These are phyloP conservation scores for Hypotaenidia okinawae DNA, from an alignment of 2,797 vertebrate species.

Conservation along the genomic window DNA sequence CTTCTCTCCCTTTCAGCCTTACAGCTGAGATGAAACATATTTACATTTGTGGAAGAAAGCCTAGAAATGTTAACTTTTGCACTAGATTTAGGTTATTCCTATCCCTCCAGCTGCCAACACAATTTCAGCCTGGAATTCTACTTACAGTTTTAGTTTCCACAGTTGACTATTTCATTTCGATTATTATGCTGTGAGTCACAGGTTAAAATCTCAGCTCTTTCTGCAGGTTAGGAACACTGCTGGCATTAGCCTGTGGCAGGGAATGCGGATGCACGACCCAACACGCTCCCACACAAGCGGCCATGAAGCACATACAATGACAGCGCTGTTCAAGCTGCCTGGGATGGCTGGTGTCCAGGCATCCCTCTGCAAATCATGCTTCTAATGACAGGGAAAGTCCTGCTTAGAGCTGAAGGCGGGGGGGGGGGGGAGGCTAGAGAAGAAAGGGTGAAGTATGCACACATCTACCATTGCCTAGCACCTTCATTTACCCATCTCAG, in stretches of 20 bases:
- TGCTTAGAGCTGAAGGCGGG: accelerated
- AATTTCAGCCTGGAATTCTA: not conserved
- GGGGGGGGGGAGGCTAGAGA: not conserved
- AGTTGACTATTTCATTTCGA: not conserved
- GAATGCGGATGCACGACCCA: not conserved
- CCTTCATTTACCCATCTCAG: accelerated
- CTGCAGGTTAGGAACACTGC: not conserved
- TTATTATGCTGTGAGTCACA: not conserved
- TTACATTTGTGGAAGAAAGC: not conserved
- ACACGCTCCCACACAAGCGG: accelerated
- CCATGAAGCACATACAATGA: not conserved
- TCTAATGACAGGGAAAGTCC: not conserved
- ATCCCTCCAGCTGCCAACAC: not conserved
- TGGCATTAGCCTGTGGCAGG: accelerated
- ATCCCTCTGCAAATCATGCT: not conserved
- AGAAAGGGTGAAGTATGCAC: not conserved
- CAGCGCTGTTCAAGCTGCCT: not conserved
- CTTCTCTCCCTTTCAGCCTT: not conserved
- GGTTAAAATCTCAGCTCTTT: not conserved
- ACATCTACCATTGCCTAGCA: no score
- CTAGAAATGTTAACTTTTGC: not conserved
- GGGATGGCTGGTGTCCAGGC: not conserved
- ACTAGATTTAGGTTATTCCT: not conserved
- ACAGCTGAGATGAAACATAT: not conserved
- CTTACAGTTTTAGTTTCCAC: not conserved